Base-by-base conservation (phyloP, 2,797 vertebrate species). In the Falco peregrinus region DNA sequence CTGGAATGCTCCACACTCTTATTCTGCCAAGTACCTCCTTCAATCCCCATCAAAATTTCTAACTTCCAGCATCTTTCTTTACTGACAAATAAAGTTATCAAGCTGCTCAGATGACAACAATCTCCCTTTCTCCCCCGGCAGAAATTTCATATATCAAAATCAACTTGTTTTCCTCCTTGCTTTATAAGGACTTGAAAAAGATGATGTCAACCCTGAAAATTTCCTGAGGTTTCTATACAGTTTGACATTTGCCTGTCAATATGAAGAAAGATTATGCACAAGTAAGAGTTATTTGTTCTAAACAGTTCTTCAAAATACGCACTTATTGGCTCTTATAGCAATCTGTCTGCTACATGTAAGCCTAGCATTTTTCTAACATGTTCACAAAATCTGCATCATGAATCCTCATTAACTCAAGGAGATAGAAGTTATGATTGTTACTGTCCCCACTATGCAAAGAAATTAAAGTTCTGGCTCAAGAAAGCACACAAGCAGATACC, bases 221-320 rank as follows among this genome's bases (percentile, higher is more conserved):
- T 87, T 92, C 78, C 71, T 56, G 60, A 70, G 53, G 53, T 93
- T 94, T 92, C 89, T 79, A 64, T 10, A 67, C 13, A 64, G 45
- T 89, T 92, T 95, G 95, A 77, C 81, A 84, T 85, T 89, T 93
- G 48, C 64, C 60, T 93, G 78, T 83, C 79, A 92, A 81, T 87
- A 85, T 41, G 64, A 92, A 91, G 87, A 91, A 73, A 79, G 54
- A 94, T 88, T 82, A 92, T 50, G 75, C 71, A 87, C 35, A 90
- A 93, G 19, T 41, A 75, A 87, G 67, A 83, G 45, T 83, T 91
- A 87, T 83, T 97, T 95, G 64, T 93, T 94, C 71, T 68, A 78
- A 96, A 91, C 79, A 47, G 16, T 83, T 90, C 56, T 83, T 89
- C 70, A 89, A 80, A 83, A 92, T 16, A 89, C 80, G 79, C 37